A percentile compares a stretch with the other conserved stretches of the same genome.
Conservation (phyloP, 2,797 vertebrate species). For the Carapus acus region DNA sequence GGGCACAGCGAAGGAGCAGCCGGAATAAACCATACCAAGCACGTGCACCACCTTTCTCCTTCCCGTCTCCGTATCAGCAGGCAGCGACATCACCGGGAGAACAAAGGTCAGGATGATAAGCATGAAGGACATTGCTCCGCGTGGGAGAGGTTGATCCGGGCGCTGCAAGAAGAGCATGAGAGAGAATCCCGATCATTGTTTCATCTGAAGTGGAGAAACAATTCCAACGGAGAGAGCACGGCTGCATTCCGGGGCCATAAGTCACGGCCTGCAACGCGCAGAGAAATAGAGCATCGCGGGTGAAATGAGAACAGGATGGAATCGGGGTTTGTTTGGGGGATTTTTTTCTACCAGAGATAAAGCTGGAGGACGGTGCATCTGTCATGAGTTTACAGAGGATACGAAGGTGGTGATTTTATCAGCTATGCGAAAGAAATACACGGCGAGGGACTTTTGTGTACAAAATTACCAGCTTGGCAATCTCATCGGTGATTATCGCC, state of each 20-base stretch:
- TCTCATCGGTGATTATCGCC: too few relatives aligned
- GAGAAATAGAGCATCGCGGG: too few relatives aligned
- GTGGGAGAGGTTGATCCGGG: slow-evolving; percentile 34
- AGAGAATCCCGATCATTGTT: slow-evolving; percentile 1
- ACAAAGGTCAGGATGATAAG: slow-evolving; percentile 51
- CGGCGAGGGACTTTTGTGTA: too few relatives aligned
- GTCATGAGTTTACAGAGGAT: too few relatives aligned
- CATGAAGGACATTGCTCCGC: slow-evolving; percentile 32
- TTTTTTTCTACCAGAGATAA: too few relatives aligned
- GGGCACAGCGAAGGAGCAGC: too few relatives aligned
- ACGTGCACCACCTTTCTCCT: slow-evolving; percentile 88
- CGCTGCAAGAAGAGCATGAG: slow-evolving; percentile 43
- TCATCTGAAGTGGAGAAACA: not conserved
- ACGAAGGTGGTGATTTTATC: too few relatives aligned
- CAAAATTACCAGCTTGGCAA: too few relatives aligned
- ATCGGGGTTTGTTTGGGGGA: too few relatives aligned
- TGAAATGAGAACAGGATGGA: too few relatives aligned
- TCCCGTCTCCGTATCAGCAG: slow-evolving; percentile 67
- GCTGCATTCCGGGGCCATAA: not conserved
- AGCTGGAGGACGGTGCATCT: too few relatives aligned
- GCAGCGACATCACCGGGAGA: slow-evolving; percentile 47
- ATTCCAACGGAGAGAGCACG: not conserved
- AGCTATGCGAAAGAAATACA: too few relatives aligned
- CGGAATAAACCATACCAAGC: slow-evolving; percentile 74
- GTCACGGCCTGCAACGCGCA: not conserved